Percentiles rank a stretch among this genome's conserved stretches.
These are phyloP conservation scores for Salticus scenicus DNA, from an alignment of 2,888 invertebrate species.

Conservation along the genomic window DNA sequence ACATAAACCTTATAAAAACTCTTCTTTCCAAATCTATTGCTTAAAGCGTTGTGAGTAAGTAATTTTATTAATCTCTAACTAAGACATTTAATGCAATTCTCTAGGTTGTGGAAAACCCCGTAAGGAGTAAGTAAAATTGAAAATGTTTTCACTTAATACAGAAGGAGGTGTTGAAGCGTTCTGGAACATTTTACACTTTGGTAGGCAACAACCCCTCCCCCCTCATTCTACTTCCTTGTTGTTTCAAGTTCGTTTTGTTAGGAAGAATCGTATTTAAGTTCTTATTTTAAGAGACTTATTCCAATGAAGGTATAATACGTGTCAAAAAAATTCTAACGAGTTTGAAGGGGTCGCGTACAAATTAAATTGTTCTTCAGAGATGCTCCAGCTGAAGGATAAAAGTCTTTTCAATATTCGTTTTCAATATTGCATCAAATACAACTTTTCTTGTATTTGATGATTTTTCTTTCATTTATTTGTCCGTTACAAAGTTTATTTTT, in stretches of 20 bases:
- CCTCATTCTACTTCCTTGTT: slow-evolving; percentile 24
- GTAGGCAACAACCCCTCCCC: slow-evolving; percentile 13
- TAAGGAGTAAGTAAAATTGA: slow-evolving; percentile 42
- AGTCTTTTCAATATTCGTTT: too few relatives aligned
- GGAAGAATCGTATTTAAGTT: slow-evolving; percentile 59
- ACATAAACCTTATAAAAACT: slow-evolving; percentile 21
- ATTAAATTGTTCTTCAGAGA: not conserved
- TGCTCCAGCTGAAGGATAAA: too few relatives aligned
- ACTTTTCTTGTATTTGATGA: too few relatives aligned
- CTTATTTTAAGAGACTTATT: slow-evolving; percentile 68
- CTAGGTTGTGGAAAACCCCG: slow-evolving; percentile 33
- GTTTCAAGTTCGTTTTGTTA: slow-evolving; percentile 65
- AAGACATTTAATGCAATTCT: slow-evolving; percentile 46
- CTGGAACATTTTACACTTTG: slow-evolving; percentile 58
- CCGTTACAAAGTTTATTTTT: too few relatives aligned
- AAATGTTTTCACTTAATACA: slow-evolving; percentile 45
- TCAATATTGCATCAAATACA: too few relatives aligned
- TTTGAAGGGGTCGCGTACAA: slow-evolving; percentile 26
- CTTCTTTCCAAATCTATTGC: slow-evolving; percentile 8
- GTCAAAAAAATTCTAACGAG: not conserved
- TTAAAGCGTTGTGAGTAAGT: slow-evolving; percentile 32
- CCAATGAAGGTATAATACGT: slow-evolving; percentile 33
- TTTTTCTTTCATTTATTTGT: too few relatives aligned
- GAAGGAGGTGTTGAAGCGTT: slow-evolving; percentile 58
- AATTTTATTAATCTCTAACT: slow-evolving; percentile 66